Base-by-base conservation (phyloP, 2,888 invertebrate species). In the Tiliacea citrago region DNA sequence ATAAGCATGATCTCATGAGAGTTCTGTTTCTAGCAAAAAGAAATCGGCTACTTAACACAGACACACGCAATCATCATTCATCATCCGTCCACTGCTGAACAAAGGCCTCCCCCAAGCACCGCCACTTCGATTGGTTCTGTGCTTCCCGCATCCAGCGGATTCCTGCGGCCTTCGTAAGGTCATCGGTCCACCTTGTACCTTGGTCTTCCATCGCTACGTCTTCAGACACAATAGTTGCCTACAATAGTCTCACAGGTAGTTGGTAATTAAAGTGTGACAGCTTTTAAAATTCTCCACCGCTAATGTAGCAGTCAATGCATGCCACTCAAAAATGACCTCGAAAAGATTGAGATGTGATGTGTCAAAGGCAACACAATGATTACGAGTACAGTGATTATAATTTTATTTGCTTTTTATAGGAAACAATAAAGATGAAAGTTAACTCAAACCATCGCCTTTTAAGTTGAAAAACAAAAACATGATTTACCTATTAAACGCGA, bases 361-460 rank as follows among this genome's bases (percentile, higher is more conserved):
- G 49, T 49, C 42, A 65, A 65, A 53, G 6, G 5, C 45, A 39
- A 39, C 0, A n/a, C n/a, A n/a, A n/a, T n/a, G n/a, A n/a, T n/a
- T n/a, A n/a, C n/a, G n/a, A n/a, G n/a, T n/a, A 24, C 8, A 29
- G 13, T 3, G 61, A 65, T 29, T 12, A 18, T 7, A 45, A n/a
- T 69, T 55, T 76, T 69, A 63, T 51, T 35, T 49, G 0, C 2
- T 39, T 70, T 69, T 70, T n/a, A n/a, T n/a, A n/a, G n/a, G n/a
- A n/a, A 60, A 58, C 5, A 63, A 77, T 77, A 76, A 69, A 75
- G 29, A 61, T 35, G 24, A 75, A 67, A 21, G 51, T 71, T 57
- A 39, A 29, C 13, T 24, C 0, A 24, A 76, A 77, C 57, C 63
- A 63, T 71, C 63, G 18, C 51, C 57, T 77, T 76, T 75, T n/a